Base-by-base conservation (phyloP, 2,888 invertebrate genomes). In the Phengaris arion region DNA sequence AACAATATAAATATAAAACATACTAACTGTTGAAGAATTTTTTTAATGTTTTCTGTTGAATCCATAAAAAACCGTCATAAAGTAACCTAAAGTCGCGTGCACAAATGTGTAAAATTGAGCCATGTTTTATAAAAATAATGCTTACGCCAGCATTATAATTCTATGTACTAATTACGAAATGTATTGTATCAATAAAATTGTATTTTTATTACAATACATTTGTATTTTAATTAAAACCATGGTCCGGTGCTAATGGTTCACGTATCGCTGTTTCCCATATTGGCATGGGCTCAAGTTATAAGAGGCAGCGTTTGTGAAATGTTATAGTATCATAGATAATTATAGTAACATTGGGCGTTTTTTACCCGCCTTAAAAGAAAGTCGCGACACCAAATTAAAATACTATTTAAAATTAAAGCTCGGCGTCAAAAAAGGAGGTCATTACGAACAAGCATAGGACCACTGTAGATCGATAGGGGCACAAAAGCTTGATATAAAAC, bases 101-200 rank as follows among this genome's bases (percentile, higher is more conserved):
- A 13, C 64, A 45, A 64, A 64, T 35, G 35, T 64, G 64, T 59
- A 64, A 64, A 64, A 35, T 12, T 10, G 12, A 6, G 35, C 10
- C 64, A 45, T 64, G 35, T 64, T 64, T 22, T 35, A 45, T 64
- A 12, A 64, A 35, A 64, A 35, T 8, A 48, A 48, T 6, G 48
- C 48, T 48, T 6, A 48, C 35, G 35, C 35, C 12, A 35, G 64
- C 13, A 64, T 45, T 64, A 64, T 35, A 45, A 64, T 64, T 64
- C 45, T 64, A 55, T 35, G 35, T 64, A 35, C 64, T 64, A 64
- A 64, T 64, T 64, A 64, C 35, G 6, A 64, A 64, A 45, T 64
- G 64, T 64, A 64, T 64, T 64, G 64, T 45, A 64, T 64, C 64
- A 64, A 45, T 64, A 64, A 64, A 64, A 64, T 35, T 64, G 35